Base-by-base conservation (phyloP, 2,113 vertebrate genomes). In the human region DNA sequence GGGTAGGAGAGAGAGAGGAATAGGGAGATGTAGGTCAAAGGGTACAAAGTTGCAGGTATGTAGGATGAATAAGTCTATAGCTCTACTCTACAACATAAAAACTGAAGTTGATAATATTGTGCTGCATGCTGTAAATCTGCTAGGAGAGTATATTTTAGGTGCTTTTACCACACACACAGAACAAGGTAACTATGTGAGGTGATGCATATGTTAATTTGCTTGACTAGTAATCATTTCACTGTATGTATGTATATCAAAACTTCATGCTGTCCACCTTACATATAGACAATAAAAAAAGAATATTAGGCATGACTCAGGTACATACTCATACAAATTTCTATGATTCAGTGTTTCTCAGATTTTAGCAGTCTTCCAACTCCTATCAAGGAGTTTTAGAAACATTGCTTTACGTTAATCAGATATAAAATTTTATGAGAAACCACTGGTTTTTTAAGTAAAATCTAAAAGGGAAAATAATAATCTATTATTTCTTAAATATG, bases 361-460 rank as follows among this genome's bases (percentile, higher is more conserved):
- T 45, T 89, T 23, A 66, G 40, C 68, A 70, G 30, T 75, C 95
- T 59, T 76, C 27, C 17, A 57, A 50, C 18, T 89, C 6, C 12
- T 86, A 78, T 4, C 22, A 6, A 95, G 0, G 10, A 2, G 14
- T 90, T 88, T 91, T 55, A 84, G 55, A 93, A 93, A 81, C 64
- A 40, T 27, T 66, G 18, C 1, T 88, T 57, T 92, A 76, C 6
- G 75, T 89, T 43, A 79, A 73, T 78, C 83, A 93, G 1, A 87
- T 40, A 55, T 45, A 94, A 95, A 92, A 22, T 87, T 81, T 91
- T 80, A 89, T 48, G 52, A 72, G 50, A 88, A 96, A 87, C 43
- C 12, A 32, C 16, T 83, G n/a, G 9, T 75, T 52, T 85, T 80
- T 80, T n/a, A 88, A 80, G 30, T 85, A 57, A 96, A 88, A 66